A percentile compares a stretch with the other conserved stretches of the same genome.
Evolutionary conservation across 2,113 vertebrate genomes (phyloP).

Genomic region (Nycticryphes semicollaris): DNA sequence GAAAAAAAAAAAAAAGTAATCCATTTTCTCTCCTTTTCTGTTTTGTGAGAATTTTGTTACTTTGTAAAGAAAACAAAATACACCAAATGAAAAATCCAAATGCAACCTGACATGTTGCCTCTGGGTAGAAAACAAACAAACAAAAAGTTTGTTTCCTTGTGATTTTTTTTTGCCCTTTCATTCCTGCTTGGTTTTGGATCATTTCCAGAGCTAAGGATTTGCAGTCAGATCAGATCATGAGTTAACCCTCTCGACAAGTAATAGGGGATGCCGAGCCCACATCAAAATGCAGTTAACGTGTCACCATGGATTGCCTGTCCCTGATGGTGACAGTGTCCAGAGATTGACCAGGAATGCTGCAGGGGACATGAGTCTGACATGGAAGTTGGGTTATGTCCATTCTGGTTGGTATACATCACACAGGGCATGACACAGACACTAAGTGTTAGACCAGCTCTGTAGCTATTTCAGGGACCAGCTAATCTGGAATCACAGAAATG

Average conservation of each 20-base stretch:
- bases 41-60: background rate
- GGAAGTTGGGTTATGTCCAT: background rate
- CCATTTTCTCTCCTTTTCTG: background rate
- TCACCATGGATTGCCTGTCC: background rate
- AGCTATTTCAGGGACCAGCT: background rate
- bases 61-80: background rate
- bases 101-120: background rate
- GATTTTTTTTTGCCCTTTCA: background rate
- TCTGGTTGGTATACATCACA: background rate
- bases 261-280: background rate
- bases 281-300: background rate
- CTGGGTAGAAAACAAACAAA: background rate
- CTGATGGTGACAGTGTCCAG: background rate
- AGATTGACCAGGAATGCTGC: background rate
- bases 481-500: background rate
- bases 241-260: background rate
- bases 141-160: background rate
- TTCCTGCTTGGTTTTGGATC: background rate
- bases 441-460: background rate
- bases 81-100: background rate
- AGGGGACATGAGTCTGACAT: background rate
- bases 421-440: background rate
- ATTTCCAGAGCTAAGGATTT: conserved; percentile 1
- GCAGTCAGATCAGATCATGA: background rate
- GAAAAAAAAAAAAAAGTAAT: background rate